These are phyloP conservation scores for Heliocidaris erythrogramma DNA, from an alignment of 35 echinoderm and acorn worm species.

Conservation along the genomic window DNA sequence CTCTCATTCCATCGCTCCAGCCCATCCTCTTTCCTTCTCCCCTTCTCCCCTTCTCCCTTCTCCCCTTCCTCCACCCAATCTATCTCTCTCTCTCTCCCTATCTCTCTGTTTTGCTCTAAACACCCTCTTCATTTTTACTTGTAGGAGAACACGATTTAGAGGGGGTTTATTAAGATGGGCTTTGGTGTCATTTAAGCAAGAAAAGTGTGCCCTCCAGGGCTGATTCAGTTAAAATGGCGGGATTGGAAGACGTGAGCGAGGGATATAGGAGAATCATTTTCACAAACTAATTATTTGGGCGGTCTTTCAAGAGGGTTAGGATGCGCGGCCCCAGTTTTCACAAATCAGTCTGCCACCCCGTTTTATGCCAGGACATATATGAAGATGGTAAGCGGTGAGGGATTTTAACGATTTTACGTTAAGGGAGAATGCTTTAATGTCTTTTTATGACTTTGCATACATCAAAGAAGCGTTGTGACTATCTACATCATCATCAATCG, in stretches of 20 bases:
- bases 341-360: neutral
- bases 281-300: neutral
- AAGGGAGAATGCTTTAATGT: no score
- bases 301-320: neutral
- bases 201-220: neutral
- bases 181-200: neutral
- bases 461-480: neutral
- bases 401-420: no score
- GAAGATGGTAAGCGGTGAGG: neutral
- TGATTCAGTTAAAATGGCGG: neutral
- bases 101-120: neutral
- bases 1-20: no score
- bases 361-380: neutral
- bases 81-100: no score
- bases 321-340: neutral
- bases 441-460: no score
- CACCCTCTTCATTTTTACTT: neutral
- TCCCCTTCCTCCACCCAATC: no score
- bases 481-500: neutral
- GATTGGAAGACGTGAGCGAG: neutral
- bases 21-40: no score
- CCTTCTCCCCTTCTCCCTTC: no score
- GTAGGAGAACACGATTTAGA: neutral
- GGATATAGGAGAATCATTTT: neutral
- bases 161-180: neutral